Percentiles rank a stretch among this genome's conserved stretches.
These are phyloP conservation scores for Silurus aristotelis DNA, from an alignment of 2,797 vertebrate species.

Conservation along the genomic window DNA sequence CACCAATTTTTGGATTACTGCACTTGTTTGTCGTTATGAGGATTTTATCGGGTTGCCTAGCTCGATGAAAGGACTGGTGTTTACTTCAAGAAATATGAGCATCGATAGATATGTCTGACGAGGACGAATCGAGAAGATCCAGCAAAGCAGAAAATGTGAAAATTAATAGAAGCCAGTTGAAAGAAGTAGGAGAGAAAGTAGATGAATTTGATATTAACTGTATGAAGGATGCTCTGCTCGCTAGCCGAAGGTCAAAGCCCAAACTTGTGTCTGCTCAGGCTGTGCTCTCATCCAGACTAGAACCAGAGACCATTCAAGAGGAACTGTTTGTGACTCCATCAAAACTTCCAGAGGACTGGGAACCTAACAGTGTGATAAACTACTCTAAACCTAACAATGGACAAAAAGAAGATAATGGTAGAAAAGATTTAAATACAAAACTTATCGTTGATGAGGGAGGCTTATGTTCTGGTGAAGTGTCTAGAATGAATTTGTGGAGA, in stretches of 20 bases:
- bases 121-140: slow-evolving; percentile 47
- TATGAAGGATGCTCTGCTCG: slow-evolving; percentile 3
- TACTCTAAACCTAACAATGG: not conserved
- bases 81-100: slow-evolving; percentile 42
- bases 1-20: slow-evolving; percentile 6
- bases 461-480: slow-evolving; percentile 27
- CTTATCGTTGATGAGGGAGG: slow-evolving; percentile 11
- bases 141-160: slow-evolving; percentile 44
- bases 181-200: slow-evolving; percentile 42
- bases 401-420: slow-evolving; percentile 48
- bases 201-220: not conserved
- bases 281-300: slow-evolving; percentile 69
- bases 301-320: slow-evolving; percentile 34
- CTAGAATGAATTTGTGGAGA: slow-evolving; percentile 43
- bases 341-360: slow-evolving; percentile 12
- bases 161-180: slow-evolving; percentile 18
- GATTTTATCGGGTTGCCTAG: slow-evolving; percentile 1
- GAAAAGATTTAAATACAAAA: slow-evolving; percentile 29
- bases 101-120: not conserved
- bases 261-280: slow-evolving; percentile 65
- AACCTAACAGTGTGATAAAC: slow-evolving; percentile 7
- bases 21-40: slow-evolving; percentile 3
- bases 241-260: slow-evolving; percentile 53
- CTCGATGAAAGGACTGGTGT: slow-evolving; percentile 39
- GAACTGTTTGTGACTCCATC: slow-evolving; percentile 5